phyloP scores from a whole-genome alignment of 2,797 vertebrate genomes.

The Propithecus deckenii region DNA sequence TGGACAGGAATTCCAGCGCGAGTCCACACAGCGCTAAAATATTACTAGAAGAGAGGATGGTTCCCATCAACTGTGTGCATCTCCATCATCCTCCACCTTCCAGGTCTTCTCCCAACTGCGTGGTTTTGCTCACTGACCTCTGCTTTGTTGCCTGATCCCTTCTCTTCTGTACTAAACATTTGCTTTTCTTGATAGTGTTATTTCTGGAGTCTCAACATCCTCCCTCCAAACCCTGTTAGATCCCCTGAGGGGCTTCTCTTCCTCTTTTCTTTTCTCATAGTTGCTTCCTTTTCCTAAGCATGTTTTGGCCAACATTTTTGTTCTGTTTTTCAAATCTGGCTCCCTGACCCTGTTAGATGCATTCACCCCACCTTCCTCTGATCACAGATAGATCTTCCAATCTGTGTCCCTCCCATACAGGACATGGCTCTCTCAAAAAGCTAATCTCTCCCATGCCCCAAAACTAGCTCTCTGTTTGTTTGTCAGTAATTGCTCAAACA shows the following conservation, averaged over 20 bases:
- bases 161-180: background rate
- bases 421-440: background rate
- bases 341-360: background rate
- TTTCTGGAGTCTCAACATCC: slow-evolving; percentile 36
- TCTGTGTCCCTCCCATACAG: background rate
- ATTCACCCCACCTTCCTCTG: background rate
- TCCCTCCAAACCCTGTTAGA: background rate
- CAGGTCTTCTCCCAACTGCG: background rate
- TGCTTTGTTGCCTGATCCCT: background rate
- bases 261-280: background rate
- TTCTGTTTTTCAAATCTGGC: slow-evolving; percentile 54
- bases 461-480: background rate
- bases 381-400: background rate
- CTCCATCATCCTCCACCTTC: accelerated
- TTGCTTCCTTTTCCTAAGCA: slow-evolving; percentile 50
- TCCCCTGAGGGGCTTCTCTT: background rate
- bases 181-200: slow-evolving; percentile 14
- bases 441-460: background rate
- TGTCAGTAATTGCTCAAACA: background rate
- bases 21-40: background rate
- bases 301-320: slow-evolving; percentile 17
- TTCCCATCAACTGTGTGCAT: accelerated
- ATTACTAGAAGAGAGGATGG: background rate
- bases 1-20: background rate
- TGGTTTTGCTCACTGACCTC: background rate